Evolutionary conservation across 2,888 invertebrate species (phyloP).

Genomic region (Scrobipalpa costella): DNA sequence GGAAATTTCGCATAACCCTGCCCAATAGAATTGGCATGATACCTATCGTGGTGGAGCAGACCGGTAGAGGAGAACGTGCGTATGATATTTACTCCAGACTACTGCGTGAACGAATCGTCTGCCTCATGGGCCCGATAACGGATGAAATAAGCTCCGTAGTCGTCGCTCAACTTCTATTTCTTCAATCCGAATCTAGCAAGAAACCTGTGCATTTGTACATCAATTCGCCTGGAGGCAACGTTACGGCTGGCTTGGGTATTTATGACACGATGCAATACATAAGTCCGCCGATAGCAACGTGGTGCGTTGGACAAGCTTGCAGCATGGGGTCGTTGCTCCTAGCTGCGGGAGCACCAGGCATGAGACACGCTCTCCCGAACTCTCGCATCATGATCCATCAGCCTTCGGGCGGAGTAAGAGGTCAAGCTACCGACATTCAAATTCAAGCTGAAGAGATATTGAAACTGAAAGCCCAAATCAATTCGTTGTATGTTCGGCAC

Average conservation of each 20-base stretch:
- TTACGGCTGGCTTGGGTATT: conserved; percentile 98
- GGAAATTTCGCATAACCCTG: conserved; percentile 50
- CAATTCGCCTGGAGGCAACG: conserved; percentile 96
- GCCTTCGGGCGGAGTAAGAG: conserved; percentile 97
- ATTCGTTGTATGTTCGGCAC: conserved; percentile 94
- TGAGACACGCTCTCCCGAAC: conserved; percentile 98
- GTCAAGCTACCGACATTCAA: conserved; percentile 99
- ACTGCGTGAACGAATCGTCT: conserved; percentile 97
- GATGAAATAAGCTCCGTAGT: conserved; percentile 96
- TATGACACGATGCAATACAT: conserved; percentile 99
- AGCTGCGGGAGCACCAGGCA: conserved; percentile 93
- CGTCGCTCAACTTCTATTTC: conserved; percentile 98
- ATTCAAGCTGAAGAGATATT: conserved; percentile 99
- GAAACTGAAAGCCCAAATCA: conserved; percentile 95
- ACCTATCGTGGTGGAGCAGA: conserved; percentile 98
- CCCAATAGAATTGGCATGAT: conserved; percentile 79
- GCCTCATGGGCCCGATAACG: conserved; percentile 97
- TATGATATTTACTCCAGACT: conserved; percentile 99
- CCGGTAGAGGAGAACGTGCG: conserved; percentile 97
- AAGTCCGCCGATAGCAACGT: conserved; percentile 97
- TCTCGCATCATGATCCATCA: conserved; percentile 99
- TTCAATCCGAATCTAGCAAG: conserved; percentile 95
- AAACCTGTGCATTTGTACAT: conserved; percentile 99
- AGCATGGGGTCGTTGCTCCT: conserved; percentile 98
- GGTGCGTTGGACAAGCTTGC: conserved; percentile 97